A percentile compares a stretch with the other conserved stretches of the same genome.
phyloP scores from a whole-genome alignment of 1,140 invertebrate genomes.

The Diplogasteroides magnus region DNA sequence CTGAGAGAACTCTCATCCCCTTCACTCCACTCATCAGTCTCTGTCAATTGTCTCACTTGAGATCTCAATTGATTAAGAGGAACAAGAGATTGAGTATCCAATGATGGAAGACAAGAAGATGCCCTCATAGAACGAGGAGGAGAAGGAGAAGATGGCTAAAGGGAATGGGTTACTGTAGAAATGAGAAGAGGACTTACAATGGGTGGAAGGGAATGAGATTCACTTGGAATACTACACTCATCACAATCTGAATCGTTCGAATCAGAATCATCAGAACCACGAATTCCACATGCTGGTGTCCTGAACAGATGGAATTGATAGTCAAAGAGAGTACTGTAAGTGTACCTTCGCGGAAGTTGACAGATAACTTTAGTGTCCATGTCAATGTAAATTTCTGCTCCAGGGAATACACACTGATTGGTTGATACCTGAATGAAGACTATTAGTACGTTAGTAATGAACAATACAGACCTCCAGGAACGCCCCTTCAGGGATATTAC shows the following conservation, averaged over 20 bases:
- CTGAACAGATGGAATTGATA: too few relatives aligned
- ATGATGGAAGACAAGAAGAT: neutral
- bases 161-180: neutral
- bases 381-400: conserved; percentile 25
- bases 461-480: neutral
- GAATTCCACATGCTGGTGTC: too few relatives aligned
- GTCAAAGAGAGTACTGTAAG: too few relatives aligned
- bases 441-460: neutral
- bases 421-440: conserved; percentile 4
- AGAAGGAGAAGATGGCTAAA: neutral
- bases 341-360: neutral
- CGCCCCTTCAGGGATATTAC: neutral
- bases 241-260: neutral
- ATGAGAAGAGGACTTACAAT: too few relatives aligned
- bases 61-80: too few relatives aligned
- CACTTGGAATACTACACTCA: neutral
- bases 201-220: neutral
- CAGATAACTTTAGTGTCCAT: conserved; percentile 7
- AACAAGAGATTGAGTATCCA: neutral
- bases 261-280: neutral
- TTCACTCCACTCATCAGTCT: too few relatives aligned
- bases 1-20: too few relatives aligned
- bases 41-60: too few relatives aligned
- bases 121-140: neutral
- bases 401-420: conserved; percentile 21